A percentile compares a stretch with the other conserved stretches of the same genome.
Conservation (phyloP, 2,113 vertebrate species). For the Ptilorrhoa leucosticta region DNA sequence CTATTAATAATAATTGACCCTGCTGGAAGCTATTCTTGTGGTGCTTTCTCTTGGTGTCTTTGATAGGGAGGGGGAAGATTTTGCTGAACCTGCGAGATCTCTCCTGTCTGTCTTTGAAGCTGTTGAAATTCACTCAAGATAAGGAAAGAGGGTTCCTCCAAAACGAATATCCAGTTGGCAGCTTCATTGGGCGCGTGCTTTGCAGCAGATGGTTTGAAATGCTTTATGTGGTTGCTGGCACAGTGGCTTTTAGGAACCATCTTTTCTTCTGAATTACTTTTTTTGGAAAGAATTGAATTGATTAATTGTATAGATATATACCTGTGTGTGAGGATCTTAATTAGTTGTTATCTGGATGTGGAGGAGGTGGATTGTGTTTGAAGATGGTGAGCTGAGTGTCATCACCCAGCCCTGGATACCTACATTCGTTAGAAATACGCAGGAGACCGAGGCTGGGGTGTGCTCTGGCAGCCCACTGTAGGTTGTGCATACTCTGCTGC, state of each 20-base stretch:
- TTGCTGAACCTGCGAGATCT: not conserved
- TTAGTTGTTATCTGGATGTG: not conserved
- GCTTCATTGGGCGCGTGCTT: not conserved
- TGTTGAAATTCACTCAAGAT: not conserved
- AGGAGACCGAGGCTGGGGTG: not conserved
- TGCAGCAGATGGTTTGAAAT: not conserved
- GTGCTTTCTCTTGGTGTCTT: not conserved
- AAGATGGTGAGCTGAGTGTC: not conserved
- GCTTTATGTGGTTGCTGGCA: not conserved
- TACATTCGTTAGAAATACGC: not conserved
- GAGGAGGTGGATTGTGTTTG: not conserved
- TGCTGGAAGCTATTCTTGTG: not conserved
- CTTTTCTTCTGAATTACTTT: not conserved
- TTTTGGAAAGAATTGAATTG: not conserved
- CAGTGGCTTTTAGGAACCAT: not conserved
- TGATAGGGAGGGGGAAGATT: not conserved
- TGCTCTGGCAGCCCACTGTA: not conserved
- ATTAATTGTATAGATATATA: not conserved
- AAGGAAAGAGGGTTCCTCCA: not conserved
- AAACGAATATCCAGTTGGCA: not conserved
- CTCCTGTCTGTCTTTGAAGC: not conserved
- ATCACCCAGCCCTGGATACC: not conserved
- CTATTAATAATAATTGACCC: not conserved
- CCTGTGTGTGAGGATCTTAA: not conserved
- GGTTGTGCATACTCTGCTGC: constrained; percentile 36